Evolutionary conservation across 2,888 invertebrate genomes (phyloP).

Genomic region (Mechanitis messenoides): DNA sequence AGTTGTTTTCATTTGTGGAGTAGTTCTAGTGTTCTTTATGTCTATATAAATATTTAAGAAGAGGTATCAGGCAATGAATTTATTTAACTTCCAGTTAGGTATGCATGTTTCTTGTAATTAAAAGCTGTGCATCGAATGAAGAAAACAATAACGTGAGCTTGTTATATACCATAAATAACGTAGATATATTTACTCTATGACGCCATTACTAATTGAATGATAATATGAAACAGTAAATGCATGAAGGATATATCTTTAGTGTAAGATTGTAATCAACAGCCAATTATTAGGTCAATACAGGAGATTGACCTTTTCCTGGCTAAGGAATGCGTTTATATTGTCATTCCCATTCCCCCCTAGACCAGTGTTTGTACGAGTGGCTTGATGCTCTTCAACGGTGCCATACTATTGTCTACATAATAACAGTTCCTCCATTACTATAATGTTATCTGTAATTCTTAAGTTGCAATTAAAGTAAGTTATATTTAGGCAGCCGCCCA

Average conservation of each 20-base stretch:
- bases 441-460: constrained; percentile 30
- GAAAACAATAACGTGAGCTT: no score
- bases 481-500: constrained; percentile 37
- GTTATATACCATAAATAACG: no score
- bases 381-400: constrained; percentile 21
- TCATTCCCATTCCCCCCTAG: constrained; percentile 49
- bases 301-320: constrained; percentile 50
- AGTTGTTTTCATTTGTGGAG: no score
- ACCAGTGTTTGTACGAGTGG: constrained; percentile 18
- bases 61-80: no score
- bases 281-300: constrained; percentile 39
- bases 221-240: neutral
- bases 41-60: no score
- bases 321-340: constrained; percentile 52
- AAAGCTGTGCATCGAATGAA: no score
- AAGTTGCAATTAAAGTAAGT: constrained; percentile 35
- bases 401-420: constrained; percentile 9
- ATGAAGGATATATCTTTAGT: neutral
- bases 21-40: no score
- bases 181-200: no score
- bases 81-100: no score
- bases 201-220: no score
- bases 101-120: no score
- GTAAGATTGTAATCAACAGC: constrained; percentile 1
- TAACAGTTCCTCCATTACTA: neutral